phyloP scores from a whole-genome alignment of 2,888 invertebrate species.

The Falcaria lacertinaria region DNA sequence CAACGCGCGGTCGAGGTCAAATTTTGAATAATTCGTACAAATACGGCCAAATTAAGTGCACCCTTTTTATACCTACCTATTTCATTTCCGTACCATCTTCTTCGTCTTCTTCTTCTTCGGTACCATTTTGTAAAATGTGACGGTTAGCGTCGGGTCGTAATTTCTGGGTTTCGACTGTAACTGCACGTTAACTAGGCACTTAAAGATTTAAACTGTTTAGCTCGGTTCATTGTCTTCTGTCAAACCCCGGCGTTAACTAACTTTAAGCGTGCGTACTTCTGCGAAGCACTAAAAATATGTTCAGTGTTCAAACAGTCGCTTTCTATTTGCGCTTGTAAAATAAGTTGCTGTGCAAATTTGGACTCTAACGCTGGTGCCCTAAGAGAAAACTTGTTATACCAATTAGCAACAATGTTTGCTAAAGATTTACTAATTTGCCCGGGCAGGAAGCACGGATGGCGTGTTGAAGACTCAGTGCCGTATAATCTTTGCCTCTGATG shows the following conservation, averaged over 20 bases:
- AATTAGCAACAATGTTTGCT: constrained; percentile 44
- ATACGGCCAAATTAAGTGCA: constrained; percentile 9
- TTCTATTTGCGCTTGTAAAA: constrained; percentile 18
- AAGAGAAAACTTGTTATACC: constrained; percentile 11
- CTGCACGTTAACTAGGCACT: constrained; percentile 53
- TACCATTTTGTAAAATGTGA: constrained; percentile 4
- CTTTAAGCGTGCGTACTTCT: constrained; percentile 56
- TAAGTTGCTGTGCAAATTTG: constrained; percentile 21
- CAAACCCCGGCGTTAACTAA: constrained; percentile 57
- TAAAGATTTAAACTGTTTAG: constrained; percentile 48
- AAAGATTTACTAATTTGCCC: constrained; percentile 73
- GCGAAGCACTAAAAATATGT: constrained; percentile 73
- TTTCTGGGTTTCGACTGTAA: constrained; percentile 29
- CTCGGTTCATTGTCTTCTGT: constrained; percentile 64
- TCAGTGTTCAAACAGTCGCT: constrained; percentile 41
- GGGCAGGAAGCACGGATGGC: constrained; percentile 76
- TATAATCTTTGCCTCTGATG: constrained; percentile 77
- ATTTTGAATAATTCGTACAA: constrained; percentile 16
- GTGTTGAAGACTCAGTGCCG: constrained; percentile 69
- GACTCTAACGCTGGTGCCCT: constrained; percentile 26
- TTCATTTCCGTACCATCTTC: too few species aligned
- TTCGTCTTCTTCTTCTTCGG: too few species aligned
- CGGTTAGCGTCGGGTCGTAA: constrained; percentile 6
- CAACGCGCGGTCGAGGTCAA: constrained; percentile 51
- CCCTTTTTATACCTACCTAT: not conserved